Evolutionary conservation across 2,888 invertebrate species (phyloP).

Genomic region (Sarcophaga carnaria): DNA sequence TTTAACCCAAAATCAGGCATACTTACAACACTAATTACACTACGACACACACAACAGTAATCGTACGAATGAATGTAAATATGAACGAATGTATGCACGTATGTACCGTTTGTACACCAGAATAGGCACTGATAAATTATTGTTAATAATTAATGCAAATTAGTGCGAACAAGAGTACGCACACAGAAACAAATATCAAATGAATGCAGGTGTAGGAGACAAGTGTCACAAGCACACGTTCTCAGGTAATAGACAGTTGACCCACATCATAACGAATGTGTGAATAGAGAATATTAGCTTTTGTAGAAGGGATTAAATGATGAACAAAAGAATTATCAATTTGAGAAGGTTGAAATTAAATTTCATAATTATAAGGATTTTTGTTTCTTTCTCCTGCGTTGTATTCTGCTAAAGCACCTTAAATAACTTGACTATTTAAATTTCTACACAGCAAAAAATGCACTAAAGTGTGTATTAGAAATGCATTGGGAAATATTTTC

Average conservation of each 20-base stretch:
- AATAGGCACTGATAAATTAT: conserved; percentile 37
- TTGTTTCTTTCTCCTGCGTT: no score
- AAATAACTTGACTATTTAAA: no score
- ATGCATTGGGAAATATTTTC: no score
- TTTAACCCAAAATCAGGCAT: neutral
- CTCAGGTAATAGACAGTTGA: conserved; percentile 7
- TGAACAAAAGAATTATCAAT: no score
- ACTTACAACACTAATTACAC: neutral
- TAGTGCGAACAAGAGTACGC: conserved; percentile 9
- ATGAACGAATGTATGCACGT: neutral
- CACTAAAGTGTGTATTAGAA: no score
- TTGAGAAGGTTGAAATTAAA: no score
- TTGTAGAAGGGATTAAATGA: neutral
- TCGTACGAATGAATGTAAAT: neutral
- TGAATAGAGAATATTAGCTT: conserved; percentile 2
- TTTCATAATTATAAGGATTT: no score
- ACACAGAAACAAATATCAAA: neutral
- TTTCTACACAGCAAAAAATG: no score
- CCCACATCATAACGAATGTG: conserved; percentile 11
- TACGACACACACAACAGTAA: neutral
- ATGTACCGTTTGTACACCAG: neutral
- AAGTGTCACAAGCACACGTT: neutral
- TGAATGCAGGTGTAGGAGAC: neutral
- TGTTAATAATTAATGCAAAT: conserved; percentile 58
- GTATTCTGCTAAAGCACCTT: no score